Evolutionary conservation across 2,113 vertebrate genomes (phyloP).

Genomic region (Lepisosteus oculatus): DNA sequence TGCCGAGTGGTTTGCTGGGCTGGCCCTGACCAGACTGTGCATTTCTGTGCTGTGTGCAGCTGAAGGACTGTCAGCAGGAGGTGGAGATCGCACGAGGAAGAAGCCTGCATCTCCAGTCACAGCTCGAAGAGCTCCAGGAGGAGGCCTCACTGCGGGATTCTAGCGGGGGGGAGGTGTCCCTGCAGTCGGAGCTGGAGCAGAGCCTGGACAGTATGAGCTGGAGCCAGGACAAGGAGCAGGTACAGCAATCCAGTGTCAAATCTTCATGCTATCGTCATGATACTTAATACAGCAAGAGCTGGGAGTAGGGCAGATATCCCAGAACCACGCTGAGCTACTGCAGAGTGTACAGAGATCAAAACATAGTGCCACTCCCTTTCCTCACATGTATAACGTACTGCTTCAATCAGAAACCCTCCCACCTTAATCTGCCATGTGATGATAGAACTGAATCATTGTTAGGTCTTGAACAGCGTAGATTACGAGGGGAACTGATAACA

Average conservation of each 20-base stretch:
- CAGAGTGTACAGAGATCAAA: no score
- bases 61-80: slow-evolving; percentile 64
- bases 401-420: no score
- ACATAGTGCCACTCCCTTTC: no score
- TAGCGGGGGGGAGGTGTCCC: slow-evolving; percentile 46
- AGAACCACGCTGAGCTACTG: no score
- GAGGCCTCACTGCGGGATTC: slow-evolving; percentile 51
- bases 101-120: slow-evolving; percentile 63
- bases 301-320: no score
- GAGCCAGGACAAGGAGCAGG: slow-evolving; percentile 57
- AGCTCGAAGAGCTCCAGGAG: slow-evolving; percentile 68
- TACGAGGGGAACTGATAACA: no score
- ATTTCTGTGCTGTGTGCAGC: slow-evolving; percentile 37
- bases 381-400: no score
- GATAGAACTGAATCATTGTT: no score
- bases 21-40: background rate
- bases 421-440: no score
- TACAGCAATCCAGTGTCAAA: slow-evolving; percentile 21
- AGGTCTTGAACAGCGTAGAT: no score
- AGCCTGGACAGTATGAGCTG: slow-evolving; percentile 47
- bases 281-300: no score
- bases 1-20: background rate
- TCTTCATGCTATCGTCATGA: no score
- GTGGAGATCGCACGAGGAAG: slow-evolving; percentile 60
- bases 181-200: slow-evolving; percentile 61